These are phyloP conservation scores for Onychomys arenicola DNA, from an alignment of 2,797 vertebrate genomes.

Conservation along the genomic window DNA sequence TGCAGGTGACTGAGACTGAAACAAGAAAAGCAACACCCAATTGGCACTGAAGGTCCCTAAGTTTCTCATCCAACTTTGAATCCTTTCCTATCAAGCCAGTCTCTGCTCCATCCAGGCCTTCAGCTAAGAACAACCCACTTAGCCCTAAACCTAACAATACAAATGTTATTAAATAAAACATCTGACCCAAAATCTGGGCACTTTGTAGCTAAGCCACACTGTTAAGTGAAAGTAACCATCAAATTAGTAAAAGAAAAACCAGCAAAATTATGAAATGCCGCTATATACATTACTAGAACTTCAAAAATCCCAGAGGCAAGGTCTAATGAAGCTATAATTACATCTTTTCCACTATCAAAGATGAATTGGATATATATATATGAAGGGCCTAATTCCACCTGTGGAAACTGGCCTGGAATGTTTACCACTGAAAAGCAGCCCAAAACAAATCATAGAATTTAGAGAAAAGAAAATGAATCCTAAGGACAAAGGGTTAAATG, in stretches of 20 bases:
- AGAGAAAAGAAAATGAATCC: background rate
- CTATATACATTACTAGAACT: background rate
- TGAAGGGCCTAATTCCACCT: background rate
- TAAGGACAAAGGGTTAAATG: background rate
- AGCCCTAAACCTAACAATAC: background rate
- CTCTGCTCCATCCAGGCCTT: background rate
- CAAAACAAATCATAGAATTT: background rate
- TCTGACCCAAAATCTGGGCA: background rate
- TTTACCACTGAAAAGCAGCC: background rate
- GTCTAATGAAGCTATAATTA: background rate
- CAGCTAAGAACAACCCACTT: too few relatives aligned
- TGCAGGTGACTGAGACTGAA: background rate
- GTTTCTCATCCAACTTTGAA: background rate
- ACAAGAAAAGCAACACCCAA: background rate
- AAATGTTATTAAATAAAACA: background rate
- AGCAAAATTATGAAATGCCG: background rate
- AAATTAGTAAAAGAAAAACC: background rate
- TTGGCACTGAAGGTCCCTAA: background rate
- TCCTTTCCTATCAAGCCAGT: background rate
- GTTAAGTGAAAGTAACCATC: background rate
- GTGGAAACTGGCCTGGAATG: background rate
- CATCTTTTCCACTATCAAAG: background rate
- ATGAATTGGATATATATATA: background rate
- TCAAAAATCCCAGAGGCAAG: background rate
- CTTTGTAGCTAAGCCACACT: background rate